Conservation (phyloP, 2,888 invertebrate genomes). For the Ctenicera cuprea region DNA sequence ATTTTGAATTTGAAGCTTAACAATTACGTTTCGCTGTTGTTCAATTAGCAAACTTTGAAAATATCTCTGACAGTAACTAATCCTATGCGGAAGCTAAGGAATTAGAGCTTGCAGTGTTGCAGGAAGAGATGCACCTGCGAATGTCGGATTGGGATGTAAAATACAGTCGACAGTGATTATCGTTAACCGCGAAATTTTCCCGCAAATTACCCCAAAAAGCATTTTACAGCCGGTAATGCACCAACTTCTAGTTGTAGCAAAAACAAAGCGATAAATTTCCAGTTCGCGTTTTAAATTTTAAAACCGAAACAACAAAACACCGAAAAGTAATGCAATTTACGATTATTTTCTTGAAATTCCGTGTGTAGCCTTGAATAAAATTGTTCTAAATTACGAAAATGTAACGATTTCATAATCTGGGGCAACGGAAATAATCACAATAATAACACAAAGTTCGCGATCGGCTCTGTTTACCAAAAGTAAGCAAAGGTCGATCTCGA, state of each 20-base stretch:
- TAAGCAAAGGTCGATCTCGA: constrained; percentile 12
- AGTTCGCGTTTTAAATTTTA: constrained; percentile 45
- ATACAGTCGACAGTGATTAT: constrained; percentile 35
- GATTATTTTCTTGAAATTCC: constrained; percentile 33
- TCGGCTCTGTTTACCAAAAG: constrained; percentile 31
- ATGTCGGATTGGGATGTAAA: constrained; percentile 30
- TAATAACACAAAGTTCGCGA: constrained; percentile 25
- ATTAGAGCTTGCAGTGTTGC: constrained; percentile 17
- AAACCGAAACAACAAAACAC: constrained; percentile 22
- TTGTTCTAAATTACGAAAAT: constrained; percentile 41
- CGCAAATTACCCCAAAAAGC: constrained; percentile 39
- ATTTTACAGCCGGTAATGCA: constrained; percentile 43
- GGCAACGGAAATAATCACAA: constrained; percentile 42
- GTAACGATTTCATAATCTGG: constrained; percentile 42
- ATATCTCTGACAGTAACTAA: constrained; percentile 1
- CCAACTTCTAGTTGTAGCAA: constrained; percentile 37
- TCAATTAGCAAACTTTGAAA: constrained; percentile 2
- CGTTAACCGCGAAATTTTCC: constrained; percentile 28
- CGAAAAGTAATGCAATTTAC: constrained; percentile 10
- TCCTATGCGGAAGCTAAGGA: constrained; percentile 12
- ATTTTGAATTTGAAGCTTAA: background rate
- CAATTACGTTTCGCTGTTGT: constrained; percentile 1
- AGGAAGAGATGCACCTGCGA: constrained; percentile 27
- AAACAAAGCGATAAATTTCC: constrained; percentile 37
- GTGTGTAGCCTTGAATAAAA: constrained; percentile 40